Percentiles rank a stretch among this genome's conserved stretches.
These are phyloP conservation scores for Patiria miniata DNA, from an alignment of 35 echinoderm and acorn worm genomes.

Conservation along the genomic window DNA sequence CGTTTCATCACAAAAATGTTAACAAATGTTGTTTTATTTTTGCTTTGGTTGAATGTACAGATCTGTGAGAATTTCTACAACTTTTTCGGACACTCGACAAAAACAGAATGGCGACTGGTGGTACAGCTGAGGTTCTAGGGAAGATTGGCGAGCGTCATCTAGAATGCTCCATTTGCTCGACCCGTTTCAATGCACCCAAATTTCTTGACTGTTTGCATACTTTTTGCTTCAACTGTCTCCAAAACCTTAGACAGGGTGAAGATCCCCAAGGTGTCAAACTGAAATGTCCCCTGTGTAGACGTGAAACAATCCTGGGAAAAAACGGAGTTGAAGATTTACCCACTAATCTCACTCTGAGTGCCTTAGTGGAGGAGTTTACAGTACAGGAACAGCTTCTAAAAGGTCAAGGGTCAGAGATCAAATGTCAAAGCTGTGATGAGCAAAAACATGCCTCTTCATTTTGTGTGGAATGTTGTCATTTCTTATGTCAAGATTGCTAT, in stretches of 20 bases:
- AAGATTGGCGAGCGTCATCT: neutral
- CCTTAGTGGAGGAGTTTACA: constrained; percentile 8
- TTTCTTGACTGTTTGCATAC: constrained; percentile 4
- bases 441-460: neutral
- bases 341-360: neutral
- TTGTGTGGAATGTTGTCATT: neutral
- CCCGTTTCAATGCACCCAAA: neutral
- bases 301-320: neutral
- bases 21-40: no score
- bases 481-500: neutral
- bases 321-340: neutral
- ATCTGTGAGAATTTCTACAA: no score
- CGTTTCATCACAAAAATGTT: no score
- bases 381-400: neutral
- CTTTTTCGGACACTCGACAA: no score
- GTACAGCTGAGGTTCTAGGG: neutral
- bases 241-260: neutral
- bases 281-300: constrained; percentile 4
- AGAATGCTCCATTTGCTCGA: neutral
- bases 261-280: neutral
- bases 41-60: no score
- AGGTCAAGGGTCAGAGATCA: neutral
- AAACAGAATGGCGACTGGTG: neutral
- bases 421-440: constrained; percentile 8
- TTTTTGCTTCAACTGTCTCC: neutral